Conservation (phyloP, 2,113 vertebrate genomes). For the Pardalotus punctatus region DNA sequence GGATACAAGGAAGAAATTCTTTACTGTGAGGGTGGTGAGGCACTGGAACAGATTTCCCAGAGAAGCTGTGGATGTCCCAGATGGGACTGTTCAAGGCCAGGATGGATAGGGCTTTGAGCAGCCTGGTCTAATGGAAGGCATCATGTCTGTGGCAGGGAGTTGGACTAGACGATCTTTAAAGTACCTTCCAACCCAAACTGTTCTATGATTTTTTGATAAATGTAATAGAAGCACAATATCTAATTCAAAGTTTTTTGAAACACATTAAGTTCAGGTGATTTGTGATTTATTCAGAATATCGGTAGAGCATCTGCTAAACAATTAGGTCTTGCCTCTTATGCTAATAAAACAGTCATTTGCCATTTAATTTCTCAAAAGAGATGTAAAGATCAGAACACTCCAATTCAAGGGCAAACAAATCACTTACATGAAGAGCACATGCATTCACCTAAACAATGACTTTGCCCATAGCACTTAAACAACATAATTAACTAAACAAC, state of each 20-base stretch:
- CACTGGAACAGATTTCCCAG: background rate
- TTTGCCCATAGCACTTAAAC: background rate
- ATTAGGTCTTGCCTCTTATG: background rate
- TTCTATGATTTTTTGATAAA: background rate
- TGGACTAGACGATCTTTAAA: background rate
- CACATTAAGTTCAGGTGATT: background rate
- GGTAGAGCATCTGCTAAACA: background rate
- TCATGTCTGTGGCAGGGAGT: background rate
- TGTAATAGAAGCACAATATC: background rate
- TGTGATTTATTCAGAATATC: background rate
- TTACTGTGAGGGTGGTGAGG: background rate
- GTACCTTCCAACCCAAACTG: background rate
- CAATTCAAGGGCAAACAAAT: background rate
- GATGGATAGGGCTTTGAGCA: background rate
- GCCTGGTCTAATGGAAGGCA: background rate
- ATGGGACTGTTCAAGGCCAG: background rate
- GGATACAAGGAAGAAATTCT: background rate
- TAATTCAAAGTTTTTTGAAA: background rate
- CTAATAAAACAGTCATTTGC: background rate
- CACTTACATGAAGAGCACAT: background rate
- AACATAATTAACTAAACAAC: background rate
- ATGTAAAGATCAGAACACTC: background rate
- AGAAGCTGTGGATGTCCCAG: background rate
- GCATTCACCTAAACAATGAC: background rate
- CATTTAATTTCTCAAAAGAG: background rate